Conservation (phyloP, 2,113 vertebrate genomes). For the Gambusia holbrooki region DNA sequence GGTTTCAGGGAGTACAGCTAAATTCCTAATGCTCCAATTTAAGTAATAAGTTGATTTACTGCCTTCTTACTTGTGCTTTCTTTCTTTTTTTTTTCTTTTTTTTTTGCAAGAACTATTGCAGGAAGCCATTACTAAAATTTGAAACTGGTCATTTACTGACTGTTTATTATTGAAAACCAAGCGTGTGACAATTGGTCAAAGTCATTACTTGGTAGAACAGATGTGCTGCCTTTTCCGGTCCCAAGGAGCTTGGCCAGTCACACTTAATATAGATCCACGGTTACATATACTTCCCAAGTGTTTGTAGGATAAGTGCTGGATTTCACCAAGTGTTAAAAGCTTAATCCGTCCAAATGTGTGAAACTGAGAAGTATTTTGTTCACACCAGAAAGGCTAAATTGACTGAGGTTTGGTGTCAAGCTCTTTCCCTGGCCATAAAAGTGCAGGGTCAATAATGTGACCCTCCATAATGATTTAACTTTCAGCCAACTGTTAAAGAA, state of each 20-base stretch:
- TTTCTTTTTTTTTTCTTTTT: no score
- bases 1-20: constrained; percentile 14
- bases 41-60: constrained; percentile 38
- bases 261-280: constrained; percentile 75
- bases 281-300: constrained; percentile 74
- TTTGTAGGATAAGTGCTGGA: constrained; percentile 75
- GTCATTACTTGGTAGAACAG: constrained; percentile 67
- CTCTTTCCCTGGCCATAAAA: constrained; percentile 64
- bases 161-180: constrained; percentile 49
- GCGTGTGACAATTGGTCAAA: constrained; percentile 63
- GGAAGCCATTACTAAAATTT: constrained; percentile 26
- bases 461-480: constrained; percentile 71
- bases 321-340: constrained; percentile 82
- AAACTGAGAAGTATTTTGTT: constrained; percentile 81
- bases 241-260: constrained; percentile 63
- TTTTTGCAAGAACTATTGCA: constrained; percentile 10
- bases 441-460: constrained; percentile 63
- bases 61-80: constrained; percentile 8
- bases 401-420: constrained; percentile 71
- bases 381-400: constrained; percentile 78
- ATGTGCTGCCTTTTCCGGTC: constrained; percentile 69
- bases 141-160: constrained; percentile 31
- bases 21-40: constrained; percentile 31
- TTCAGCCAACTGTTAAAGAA: constrained; percentile 61
- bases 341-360: constrained; percentile 81